A percentile compares a stretch with the other conserved stretches of the same genome.
phyloP scores from a whole-genome alignment of 2,797 vertebrate genomes.

The Phrynocephalus vlangalii region DNA sequence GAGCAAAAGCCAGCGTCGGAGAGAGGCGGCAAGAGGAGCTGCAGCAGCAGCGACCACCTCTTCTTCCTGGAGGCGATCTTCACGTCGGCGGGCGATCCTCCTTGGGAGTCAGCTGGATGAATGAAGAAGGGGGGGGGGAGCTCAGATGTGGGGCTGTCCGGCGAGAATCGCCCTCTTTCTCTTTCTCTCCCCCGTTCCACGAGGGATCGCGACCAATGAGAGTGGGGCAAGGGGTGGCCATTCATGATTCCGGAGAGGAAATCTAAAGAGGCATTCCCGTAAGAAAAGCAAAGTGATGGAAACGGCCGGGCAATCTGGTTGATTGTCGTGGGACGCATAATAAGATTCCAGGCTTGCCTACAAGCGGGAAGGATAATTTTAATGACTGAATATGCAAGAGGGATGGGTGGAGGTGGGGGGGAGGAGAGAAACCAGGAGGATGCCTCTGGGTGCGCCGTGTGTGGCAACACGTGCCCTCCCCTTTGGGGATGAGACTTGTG shows the following conservation, averaged over 20 bases:
- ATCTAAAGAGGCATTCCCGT: conserved; percentile 1
- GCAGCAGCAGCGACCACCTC: neutral
- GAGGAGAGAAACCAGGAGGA: neutral
- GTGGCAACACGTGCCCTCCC: neutral
- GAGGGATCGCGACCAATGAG: neutral
- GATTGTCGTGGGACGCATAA: neutral
- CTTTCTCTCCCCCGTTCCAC: neutral
- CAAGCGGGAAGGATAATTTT: too few species aligned
- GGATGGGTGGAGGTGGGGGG: neutral
- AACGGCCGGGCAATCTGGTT: neutral
- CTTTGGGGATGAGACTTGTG: neutral
- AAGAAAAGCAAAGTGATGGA: neutral
- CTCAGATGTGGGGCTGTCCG: neutral
- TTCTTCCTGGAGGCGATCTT: neutral
- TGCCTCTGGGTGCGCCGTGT: neutral
- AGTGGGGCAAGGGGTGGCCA: too few species aligned
- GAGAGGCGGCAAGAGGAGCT: neutral
- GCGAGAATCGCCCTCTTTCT: neutral
- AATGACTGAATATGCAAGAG: neutral
- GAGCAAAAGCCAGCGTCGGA: neutral
- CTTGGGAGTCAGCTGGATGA: neutral
- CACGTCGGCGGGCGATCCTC: neutral
- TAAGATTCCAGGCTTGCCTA: neutral
- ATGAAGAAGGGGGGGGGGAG: neutral
- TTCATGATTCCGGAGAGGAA: neutral